These are phyloP conservation scores for Smutsia temminckii DNA, from an alignment of 2,797 vertebrate genomes.

Conservation along the genomic window DNA sequence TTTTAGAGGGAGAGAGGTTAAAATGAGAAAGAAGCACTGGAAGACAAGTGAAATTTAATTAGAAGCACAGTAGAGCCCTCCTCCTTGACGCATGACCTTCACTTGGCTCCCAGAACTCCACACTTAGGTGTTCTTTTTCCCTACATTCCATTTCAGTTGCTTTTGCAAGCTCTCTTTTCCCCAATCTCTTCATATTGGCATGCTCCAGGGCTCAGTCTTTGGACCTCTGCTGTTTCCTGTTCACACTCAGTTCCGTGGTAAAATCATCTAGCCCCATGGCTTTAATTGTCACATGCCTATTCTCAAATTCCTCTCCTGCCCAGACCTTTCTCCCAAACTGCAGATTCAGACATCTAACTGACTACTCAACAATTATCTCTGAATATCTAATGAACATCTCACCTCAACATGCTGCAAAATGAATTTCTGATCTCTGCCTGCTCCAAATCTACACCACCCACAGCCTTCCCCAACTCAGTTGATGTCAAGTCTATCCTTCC, in stretches of 20 bases:
- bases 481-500: neutral
- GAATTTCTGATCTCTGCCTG: neutral
- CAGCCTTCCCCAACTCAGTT: neutral
- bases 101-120: neutral
- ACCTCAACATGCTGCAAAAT: neutral
- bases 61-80: neutral
- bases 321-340: neutral
- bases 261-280: neutral
- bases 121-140: neutral
- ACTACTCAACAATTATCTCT: slow-evolving; percentile 17
- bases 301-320: neutral
- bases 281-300: neutral
- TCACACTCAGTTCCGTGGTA: neutral
- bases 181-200: neutral
- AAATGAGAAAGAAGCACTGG: neutral
- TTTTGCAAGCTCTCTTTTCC: neutral
- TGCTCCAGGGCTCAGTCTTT: neutral
- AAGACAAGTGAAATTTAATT: neutral
- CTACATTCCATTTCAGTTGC: neutral
- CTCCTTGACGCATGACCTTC: neutral
- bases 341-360: neutral
- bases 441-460: neutral
- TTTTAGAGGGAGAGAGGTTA: neutral
- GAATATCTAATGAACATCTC: neutral
- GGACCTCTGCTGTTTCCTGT: neutral